Base-by-base conservation (phyloP, 2,888 invertebrate species). In the Entomobrya proxima region DNA sequence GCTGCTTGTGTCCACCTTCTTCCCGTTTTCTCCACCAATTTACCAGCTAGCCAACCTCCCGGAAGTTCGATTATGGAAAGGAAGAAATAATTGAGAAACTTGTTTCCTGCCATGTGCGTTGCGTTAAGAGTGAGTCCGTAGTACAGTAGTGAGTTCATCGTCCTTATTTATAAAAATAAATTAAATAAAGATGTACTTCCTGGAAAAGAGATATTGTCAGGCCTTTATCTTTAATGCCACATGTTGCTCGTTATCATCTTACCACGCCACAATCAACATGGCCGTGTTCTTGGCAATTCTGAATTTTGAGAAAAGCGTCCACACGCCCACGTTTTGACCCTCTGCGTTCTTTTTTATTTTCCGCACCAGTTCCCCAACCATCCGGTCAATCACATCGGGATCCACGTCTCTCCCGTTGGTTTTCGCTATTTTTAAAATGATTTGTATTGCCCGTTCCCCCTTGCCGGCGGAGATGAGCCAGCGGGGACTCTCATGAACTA, bases 1-100 rank as follows among this genome's bases (percentile, higher is more conserved):
- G 55, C 83, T 0, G 75, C 74, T 75, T 88, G 88, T 3, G 87
- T 93, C 91, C 93, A 92, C 78, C 94, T 92, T 24, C 94, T 91
- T 5, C 94, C 94, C 67, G 92, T 92, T 78, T 90, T 93, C 90
- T 94, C 93, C 80, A 93, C 93, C 89, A 92, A 82, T 58, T 92
- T 93, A 88, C 93, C 93, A 40, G 76, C 88, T 13, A 88, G n/a
- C 78, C 82, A 88, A 2, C 88, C 88, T 2, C 81, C 77, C 7
- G 89, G 89, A 40, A 89, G 85, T 69, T 89, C 89, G 18, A 89
- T 88, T 1, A 89, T 61, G 2, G 88, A 79, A 27, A 89, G 77
- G 11, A 86, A 24, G 40, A 89, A 89, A 35, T 85, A 89, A 37
- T 88, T 89, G 32, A 88, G 24, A 44, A 89, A 89, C 27, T 85